Conservation (phyloP, 2,113 vertebrate genomes). For the Tursiops truncatus region DNA sequence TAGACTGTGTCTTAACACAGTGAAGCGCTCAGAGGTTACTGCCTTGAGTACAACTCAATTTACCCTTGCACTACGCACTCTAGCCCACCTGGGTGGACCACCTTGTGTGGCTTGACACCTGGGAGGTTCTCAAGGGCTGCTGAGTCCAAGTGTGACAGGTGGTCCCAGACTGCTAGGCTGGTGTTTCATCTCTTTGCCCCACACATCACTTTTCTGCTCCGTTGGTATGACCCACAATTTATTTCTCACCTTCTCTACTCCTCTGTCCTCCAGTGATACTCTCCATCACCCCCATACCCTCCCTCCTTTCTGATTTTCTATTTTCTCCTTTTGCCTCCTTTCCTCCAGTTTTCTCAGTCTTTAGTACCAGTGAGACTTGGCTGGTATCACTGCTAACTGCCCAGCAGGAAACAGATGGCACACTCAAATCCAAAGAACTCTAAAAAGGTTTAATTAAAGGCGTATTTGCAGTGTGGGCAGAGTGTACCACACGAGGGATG, state of each 20-base stretch:
- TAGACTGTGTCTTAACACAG: neutral
- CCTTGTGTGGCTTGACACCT: neutral
- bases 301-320: neutral
- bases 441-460: neutral
- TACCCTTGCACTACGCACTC: neutral
- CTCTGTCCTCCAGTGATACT: neutral
- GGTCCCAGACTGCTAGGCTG: neutral
- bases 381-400: neutral
- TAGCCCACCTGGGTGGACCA: neutral
- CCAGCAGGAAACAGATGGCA: neutral
- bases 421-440: neutral
- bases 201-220: rapidly evolving
- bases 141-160: neutral
- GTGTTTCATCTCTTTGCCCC: neutral
- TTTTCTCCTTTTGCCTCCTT: neutral
- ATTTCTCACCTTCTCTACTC: neutral
- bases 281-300: neutral
- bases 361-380: neutral
- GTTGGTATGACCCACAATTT: neutral
- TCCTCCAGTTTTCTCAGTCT: neutral
- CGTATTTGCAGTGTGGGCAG: neutral
- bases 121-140: neutral
- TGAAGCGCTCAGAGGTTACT: neutral
- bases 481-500: neutral
- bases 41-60: neutral